Conservation (phyloP, 2,797 vertebrate species). For the Zalophus californianus region DNA sequence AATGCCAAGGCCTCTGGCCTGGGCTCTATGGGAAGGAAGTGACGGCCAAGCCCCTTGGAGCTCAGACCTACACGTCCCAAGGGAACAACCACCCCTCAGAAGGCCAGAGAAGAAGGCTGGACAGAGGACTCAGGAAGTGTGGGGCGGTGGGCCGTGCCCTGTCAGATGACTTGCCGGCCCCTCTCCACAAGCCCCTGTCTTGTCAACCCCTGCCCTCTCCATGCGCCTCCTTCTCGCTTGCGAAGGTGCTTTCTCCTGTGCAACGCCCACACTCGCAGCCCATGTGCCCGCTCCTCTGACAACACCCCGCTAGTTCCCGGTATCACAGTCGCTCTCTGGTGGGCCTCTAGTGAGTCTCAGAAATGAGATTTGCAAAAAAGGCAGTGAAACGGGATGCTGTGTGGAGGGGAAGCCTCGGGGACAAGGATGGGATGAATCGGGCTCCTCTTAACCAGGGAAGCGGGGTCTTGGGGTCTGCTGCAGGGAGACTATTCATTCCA, state of each 20-base stretch:
- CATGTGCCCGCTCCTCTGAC: background rate
- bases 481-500: background rate
- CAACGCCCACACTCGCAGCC: accelerated
- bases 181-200: background rate
- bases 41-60: background rate
- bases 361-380: background rate
- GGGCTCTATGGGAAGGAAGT: background rate
- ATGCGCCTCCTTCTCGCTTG: background rate
- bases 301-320: background rate
- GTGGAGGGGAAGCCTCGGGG: accelerated
- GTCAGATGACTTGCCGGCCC: accelerated
- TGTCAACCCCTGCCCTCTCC: background rate
- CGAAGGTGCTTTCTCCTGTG: accelerated
- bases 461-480: background rate
- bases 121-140: background rate
- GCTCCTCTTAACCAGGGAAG: background rate
- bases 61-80: background rate
- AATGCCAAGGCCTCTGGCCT: background rate
- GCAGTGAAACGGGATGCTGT: background rate
- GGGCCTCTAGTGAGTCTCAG: background rate
- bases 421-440: background rate
- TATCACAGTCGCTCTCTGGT: background rate
- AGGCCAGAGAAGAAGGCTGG: background rate
- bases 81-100: background rate
- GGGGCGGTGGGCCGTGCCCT: background rate